Evolutionary conservation across 2,888 invertebrate genomes (phyloP).

Genomic region (Leucozona laternaria): DNA sequence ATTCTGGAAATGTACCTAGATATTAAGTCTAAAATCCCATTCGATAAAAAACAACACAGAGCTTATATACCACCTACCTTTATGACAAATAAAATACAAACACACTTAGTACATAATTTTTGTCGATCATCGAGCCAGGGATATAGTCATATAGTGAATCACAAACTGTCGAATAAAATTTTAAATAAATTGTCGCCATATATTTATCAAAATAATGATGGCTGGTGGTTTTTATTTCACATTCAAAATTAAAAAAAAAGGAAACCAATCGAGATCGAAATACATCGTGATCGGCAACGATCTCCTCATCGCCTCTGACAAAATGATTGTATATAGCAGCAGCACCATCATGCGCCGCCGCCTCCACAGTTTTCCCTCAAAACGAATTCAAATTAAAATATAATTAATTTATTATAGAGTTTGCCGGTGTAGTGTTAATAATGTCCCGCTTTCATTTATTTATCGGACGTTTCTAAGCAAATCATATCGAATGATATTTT

Average conservation of each 20-base stretch:
- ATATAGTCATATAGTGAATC: not conserved
- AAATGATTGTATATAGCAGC: conserved; percentile 55
- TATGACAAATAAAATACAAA: not conserved
- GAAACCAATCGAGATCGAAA: conserved; percentile 18
- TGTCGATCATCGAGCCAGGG: not conserved
- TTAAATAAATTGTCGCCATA: conserved; percentile 61
- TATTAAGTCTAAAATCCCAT: conserved; percentile 8
- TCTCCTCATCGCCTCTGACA: conserved; percentile 33
- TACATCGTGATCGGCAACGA: conserved; percentile 35
- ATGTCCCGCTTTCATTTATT: conserved; percentile 56
- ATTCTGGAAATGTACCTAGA: not conserved
- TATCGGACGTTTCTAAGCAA: conserved; percentile 46
- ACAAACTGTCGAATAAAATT: conserved; percentile 60
- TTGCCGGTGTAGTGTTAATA: conserved; percentile 57
- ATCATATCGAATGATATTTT: conserved; percentile 52
- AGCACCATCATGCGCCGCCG: conserved; percentile 36
- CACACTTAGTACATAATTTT: not conserved
- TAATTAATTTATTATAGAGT: conserved; percentile 73
- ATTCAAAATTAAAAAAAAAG: not conserved
- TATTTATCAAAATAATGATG: conserved; percentile 68
- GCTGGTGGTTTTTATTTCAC: conserved; percentile 53
- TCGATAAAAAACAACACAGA: not conserved
- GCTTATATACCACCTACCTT: conserved; percentile 19
- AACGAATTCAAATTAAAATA: conserved; percentile 62
- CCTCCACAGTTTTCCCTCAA: conserved; percentile 55